Conservation (phyloP, 2,888 invertebrate species). For the Sarcophaga variegata region DNA sequence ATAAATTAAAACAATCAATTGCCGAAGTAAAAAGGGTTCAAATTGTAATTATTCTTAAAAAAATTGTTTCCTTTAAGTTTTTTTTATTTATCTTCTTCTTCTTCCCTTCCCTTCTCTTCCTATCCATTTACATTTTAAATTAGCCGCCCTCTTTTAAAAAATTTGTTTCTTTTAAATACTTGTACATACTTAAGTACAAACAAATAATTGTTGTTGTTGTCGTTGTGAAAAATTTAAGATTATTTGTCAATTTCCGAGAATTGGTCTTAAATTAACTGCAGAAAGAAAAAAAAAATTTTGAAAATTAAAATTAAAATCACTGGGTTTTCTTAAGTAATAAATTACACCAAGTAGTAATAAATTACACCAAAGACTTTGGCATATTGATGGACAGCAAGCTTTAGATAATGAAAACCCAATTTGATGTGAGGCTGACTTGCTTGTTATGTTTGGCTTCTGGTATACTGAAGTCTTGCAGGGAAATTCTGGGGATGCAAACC, state of each 20-base stretch:
- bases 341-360: too few relatives aligned
- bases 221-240: background rate
- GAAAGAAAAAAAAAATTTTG: background rate
- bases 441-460: too few relatives aligned
- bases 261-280: background rate
- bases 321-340: background rate
- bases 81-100: background rate
- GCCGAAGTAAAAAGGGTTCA: constrained; percentile 40
- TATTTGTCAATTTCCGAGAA: background rate
- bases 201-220: background rate
- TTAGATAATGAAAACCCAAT: too few relatives aligned
- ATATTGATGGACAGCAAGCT: too few relatives aligned
- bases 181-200: background rate
- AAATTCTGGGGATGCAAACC: too few relatives aligned
- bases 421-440: too few relatives aligned
- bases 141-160: too few relatives aligned
- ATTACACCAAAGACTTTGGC: too few relatives aligned
- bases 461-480: too few relatives aligned
- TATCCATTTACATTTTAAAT: too few relatives aligned
- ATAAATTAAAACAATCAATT: constrained; percentile 61
- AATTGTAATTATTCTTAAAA: constrained; percentile 49
- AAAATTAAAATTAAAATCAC: background rate
- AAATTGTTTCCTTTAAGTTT: background rate
- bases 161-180: too few relatives aligned
- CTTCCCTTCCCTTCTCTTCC: background rate